Conservation (phyloP, 2,888 invertebrate species). For the Limnephilus auricula region DNA sequence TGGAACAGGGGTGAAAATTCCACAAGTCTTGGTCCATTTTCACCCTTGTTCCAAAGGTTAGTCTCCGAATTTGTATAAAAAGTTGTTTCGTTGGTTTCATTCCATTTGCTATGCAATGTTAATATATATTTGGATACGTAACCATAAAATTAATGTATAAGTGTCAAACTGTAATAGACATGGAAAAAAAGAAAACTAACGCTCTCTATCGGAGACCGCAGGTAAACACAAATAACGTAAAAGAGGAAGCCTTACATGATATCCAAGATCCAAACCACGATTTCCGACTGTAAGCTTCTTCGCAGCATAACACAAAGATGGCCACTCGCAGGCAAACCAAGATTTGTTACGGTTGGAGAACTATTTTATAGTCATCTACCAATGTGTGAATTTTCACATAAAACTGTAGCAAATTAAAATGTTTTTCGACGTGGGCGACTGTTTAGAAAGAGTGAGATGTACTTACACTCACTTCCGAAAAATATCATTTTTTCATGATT, state of each 20-base stretch:
- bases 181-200: background rate
- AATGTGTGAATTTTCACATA: background rate
- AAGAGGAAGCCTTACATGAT: background rate
- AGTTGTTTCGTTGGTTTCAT: too few species aligned
- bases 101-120: too few species aligned
- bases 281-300: background rate
- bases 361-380: background rate
- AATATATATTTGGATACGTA: too few species aligned
- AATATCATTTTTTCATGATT: background rate
- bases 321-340: background rate
- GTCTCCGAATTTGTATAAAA: too few species aligned
- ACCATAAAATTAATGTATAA: too few species aligned
- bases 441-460: background rate
- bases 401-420: background rate
- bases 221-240: background rate
- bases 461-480: background rate
- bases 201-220: background rate
- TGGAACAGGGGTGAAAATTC: too few species aligned
- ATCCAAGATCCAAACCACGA: conserved; percentile 6
- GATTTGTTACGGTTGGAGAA: background rate
- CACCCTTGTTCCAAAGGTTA: too few species aligned
- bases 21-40: too few species aligned
- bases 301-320: background rate
- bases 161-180: background rate
- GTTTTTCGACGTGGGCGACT: background rate